These are phyloP conservation scores for Pseudochaenichthys georgianus DNA, from an alignment of 2,797 vertebrate genomes.

Conservation along the genomic window DNA sequence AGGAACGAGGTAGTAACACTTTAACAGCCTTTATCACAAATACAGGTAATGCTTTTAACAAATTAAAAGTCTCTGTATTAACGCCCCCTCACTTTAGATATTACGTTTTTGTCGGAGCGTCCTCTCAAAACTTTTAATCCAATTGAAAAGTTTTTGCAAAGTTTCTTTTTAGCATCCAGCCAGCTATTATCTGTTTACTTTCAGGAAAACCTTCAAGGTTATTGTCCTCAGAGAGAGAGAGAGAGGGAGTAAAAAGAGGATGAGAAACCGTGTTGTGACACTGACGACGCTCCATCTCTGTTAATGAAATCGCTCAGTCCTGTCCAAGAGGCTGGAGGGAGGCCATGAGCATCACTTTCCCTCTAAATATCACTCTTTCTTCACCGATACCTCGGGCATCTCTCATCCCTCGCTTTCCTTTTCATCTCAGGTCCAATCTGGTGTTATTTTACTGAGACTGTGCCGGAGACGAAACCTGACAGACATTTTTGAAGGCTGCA, in stretches of 20 bases:
- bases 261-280: slow-evolving; percentile 34
- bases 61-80: neutral
- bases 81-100: slow-evolving; percentile 4
- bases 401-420: slow-evolving; percentile 12
- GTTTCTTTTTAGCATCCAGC: neutral
- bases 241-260: neutral
- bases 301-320: slow-evolving; percentile 72
- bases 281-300: slow-evolving; percentile 59
- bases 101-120: neutral
- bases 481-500: no score
- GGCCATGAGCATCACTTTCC: slow-evolving; percentile 68
- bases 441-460: neutral
- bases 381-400: slow-evolving; percentile 17
- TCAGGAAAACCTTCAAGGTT: slow-evolving; percentile 74
- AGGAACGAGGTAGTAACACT: neutral
- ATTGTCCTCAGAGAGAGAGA: slow-evolving; percentile 45
- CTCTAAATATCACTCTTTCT: slow-evolving; percentile 26
- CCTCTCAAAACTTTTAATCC: slow-evolving; percentile 32
- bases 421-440: slow-evolving; percentile 24
- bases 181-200: slow-evolving; percentile 29
- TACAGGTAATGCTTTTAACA: neutral
- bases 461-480: neutral
- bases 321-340: slow-evolving; percentile 68
- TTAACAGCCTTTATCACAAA: neutral
- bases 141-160: slow-evolving; percentile 23